phyloP scores from a whole-genome alignment of 1,140 invertebrate genomes.

The Parasteatoda tepidariorum region DNA sequence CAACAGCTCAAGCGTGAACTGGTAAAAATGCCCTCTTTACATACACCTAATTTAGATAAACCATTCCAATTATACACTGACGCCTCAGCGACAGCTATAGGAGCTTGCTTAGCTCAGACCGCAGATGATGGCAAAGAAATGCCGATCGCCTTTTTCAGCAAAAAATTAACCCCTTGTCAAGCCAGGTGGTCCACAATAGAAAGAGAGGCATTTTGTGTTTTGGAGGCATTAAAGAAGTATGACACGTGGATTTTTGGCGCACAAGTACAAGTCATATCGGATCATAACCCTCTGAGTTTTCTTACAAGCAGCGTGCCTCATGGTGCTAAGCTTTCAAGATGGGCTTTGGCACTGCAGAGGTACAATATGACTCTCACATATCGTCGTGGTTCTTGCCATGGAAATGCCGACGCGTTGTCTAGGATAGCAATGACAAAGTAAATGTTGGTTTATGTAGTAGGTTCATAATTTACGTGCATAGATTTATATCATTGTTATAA shows the following conservation, averaged over 20 bases:
- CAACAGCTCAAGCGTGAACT: too few relatives aligned
- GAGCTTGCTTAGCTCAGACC: neutral
- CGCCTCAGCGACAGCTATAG: neutral
- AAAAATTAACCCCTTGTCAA: slow-evolving; percentile 61
- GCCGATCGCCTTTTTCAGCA: neutral
- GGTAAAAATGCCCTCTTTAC: neutral
- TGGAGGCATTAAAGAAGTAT: slow-evolving; percentile 63
- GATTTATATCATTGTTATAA: too few relatives aligned
- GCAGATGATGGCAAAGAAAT: neutral
- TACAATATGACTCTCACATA: too few relatives aligned
- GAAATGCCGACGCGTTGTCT: too few relatives aligned
- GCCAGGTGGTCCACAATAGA: slow-evolving; percentile 58
- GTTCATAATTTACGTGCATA: too few relatives aligned
- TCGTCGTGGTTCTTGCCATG: too few relatives aligned
- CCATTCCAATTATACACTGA: slow-evolving; percentile 12
- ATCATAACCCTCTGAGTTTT: slow-evolving; percentile 63
- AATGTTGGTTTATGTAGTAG: too few relatives aligned
- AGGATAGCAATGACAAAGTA: too few relatives aligned
- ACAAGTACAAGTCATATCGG: slow-evolving; percentile 56
- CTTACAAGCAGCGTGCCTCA: slow-evolving; percentile 42
- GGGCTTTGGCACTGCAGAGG: too few relatives aligned
- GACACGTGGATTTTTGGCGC: slow-evolving; percentile 62
- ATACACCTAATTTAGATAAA: neutral
- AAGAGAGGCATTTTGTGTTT: slow-evolving; percentile 63
- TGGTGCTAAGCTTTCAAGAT: slow-evolving; percentile 62